phyloP scores from a whole-genome alignment of 1,140 invertebrate genomes.

The Neodiprion fabricii region DNA sequence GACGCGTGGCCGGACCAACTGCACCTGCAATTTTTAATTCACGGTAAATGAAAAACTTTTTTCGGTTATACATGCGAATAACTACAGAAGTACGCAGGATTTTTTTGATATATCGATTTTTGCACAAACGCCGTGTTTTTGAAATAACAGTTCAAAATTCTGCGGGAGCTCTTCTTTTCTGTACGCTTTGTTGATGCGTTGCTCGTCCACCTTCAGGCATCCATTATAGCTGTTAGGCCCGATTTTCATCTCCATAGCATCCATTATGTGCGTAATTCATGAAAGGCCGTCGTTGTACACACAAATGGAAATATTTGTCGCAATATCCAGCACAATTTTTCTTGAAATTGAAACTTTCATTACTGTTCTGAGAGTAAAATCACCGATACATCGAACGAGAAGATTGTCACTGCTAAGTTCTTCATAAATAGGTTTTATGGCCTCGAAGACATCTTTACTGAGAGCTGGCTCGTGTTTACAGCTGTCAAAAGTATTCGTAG shows the following conservation, averaged over 20 bases:
- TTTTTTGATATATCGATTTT: too few species aligned
- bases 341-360: constrained; percentile 22
- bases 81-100: too few species aligned
- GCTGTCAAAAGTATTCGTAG: not conserved
- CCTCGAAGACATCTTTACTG: not conserved
- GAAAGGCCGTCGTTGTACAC: constrained; percentile 12
- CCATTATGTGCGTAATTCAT: not conserved
- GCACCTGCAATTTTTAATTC: too few species aligned
- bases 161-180: too few species aligned
- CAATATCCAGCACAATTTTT: constrained; percentile 16
- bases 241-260: not conserved
- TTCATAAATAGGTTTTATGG: not conserved
- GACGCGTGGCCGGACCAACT: too few species aligned
- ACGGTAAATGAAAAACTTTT: too few species aligned
- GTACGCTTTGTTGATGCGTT: not conserved
- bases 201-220: not conserved
- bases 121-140: too few species aligned
- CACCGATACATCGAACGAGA: not conserved
- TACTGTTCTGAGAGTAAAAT: not conserved
- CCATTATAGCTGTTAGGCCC: constrained; percentile 11
- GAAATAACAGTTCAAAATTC: too few species aligned
- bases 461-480: not conserved
- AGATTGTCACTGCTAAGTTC: not conserved
- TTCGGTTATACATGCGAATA: too few species aligned
- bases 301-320: constrained; percentile 16